Evolutionary conservation across 2,888 invertebrate genomes (phyloP), one percentile per base, ranked within the genome.

Genomic region (Baccha elongata): DNA sequence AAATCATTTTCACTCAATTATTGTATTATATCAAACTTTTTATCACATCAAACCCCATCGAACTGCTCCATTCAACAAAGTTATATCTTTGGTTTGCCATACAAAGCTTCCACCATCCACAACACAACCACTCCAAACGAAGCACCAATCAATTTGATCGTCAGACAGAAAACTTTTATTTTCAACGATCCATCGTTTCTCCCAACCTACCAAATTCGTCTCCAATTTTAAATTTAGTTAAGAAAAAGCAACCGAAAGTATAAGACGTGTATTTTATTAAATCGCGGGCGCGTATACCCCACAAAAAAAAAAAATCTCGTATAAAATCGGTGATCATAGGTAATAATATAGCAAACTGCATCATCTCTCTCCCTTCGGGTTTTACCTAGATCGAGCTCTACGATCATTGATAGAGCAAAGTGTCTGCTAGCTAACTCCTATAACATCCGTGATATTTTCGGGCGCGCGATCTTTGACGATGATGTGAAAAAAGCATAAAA

Each of bases 221-320:
- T 67, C 64, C 67, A 37, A 62, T 50, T 78, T 64, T 21, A 68
- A 78, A 78, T 73, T 83, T 68, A 83, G 83, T 83, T 73, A 78
- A 62, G 42, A 67, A 72, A 78, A 83, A 72, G 67, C 78, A 67
- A 52, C 67, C 78, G 72, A 78, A 73, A 73, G 83, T 64, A 73
- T 52, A 44, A 44, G 72, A 83, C 78, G 83, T 83, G 72, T 65
- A 32, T 68, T 68, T 32, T 37, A 40, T 35, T 53, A 44, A 44
- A 73, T 73, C 73, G 68, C 72, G 78, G 67, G 13, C 76, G 76
- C 67, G 81, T 53, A 23, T 46, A 48, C 64, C n/a, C 52, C 62
- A 48, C 6, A 55, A 19, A 42, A 35, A 11, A 60, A 26, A 37
- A 52, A 55, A 40, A 13, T 67, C 13, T 60, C 46, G 62, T 72